Evolutionary conservation across 2,888 invertebrate species (phyloP).

Genomic region (Neelides folsomi): DNA sequence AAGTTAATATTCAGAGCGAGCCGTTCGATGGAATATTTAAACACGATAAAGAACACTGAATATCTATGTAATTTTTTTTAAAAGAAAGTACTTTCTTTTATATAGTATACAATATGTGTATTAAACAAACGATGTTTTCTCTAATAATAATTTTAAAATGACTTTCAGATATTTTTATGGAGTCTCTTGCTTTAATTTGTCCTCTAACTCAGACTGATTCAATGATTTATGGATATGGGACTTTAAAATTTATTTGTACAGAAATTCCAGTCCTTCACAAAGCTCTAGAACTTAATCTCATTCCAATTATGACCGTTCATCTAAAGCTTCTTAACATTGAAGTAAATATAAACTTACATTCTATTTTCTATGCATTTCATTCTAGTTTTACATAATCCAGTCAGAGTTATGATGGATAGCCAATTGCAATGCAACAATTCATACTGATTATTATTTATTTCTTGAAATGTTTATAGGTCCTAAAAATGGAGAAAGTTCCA

Average conservation of each 20-base stretch:
- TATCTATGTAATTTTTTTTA: conserved; percentile 19
- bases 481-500: conserved; percentile 9
- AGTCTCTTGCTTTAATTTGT: conserved; percentile 25
- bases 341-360: no score
- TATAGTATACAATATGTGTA: background rate
- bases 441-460: no score
- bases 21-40: conserved; percentile 27
- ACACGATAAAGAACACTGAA: conserved; percentile 23
- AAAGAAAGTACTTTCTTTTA: no score
- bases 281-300: conserved; percentile 22
- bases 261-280: conserved; percentile 19
- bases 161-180: conserved; percentile 22
- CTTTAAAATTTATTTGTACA: conserved; percentile 29
- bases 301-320: conserved; percentile 27
- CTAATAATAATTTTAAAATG: background rate
- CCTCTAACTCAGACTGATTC: conserved; percentile 30
- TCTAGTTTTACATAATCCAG: no score
- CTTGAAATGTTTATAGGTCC: no score
- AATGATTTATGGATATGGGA: conserved; percentile 32
- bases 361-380: no score
- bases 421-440: no score
- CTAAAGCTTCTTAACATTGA: conserved; percentile 26
- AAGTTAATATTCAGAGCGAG: conserved; percentile 32
- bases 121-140: background rate
- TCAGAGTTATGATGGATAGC: no score